Conservation (phyloP, 2,888 invertebrate species). For the Branchellion lobata region DNA sequence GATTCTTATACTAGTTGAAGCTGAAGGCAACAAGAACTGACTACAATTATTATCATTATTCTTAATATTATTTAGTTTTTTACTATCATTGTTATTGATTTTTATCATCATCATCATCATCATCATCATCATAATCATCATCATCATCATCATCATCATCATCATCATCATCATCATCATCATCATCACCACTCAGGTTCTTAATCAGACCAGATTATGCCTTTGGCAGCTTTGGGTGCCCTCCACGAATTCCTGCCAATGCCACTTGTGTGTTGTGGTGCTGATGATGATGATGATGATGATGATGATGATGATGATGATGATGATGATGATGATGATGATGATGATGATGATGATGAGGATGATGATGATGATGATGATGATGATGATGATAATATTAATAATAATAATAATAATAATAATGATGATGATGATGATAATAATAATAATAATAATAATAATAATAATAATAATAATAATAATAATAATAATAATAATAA, state of each 20-base stretch:
- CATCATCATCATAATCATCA: too few species aligned
- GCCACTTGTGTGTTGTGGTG: conserved; percentile 22
- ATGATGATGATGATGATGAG: neutral
- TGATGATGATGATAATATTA: neutral
- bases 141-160: conserved; percentile 61
- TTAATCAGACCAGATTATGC: conserved; percentile 74
- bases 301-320: conserved; percentile 25
- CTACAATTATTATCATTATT: neutral
- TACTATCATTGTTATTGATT: too few species aligned
- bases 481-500: too few species aligned
- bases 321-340: conserved; percentile 10
- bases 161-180: conserved; percentile 11
- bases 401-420: neutral
- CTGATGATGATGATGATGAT: neutral
- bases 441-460: too few species aligned
- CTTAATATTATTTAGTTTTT: too few species aligned
- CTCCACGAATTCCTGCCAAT: conserved; percentile 74
- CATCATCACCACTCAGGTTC: conserved; percentile 63
- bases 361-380: neutral
- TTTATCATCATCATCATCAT: too few species aligned
- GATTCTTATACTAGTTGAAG: too few species aligned
- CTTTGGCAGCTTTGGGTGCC: conserved; percentile 75
- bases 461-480: too few species aligned
- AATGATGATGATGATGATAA: neutral
- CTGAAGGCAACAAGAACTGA: too few species aligned